Evolutionary conservation across 1,140 invertebrate species (phyloP), one percentile per base, ranked within the genome.

Genomic region (Lucilia sericata): DNA sequence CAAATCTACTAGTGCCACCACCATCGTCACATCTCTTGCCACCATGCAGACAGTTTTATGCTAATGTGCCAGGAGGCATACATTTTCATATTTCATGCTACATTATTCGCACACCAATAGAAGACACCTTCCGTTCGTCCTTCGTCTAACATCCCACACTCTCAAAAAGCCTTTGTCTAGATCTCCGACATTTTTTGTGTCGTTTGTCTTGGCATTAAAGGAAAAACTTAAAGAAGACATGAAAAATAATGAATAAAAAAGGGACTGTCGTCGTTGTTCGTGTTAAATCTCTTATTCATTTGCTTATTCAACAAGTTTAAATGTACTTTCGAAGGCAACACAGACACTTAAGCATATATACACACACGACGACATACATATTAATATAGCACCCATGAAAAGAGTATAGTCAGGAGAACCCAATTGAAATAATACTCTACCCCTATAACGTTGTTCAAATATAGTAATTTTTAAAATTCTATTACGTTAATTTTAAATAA

Each of bases 211-310:
- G 55, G 14, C 55, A 70, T 70, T 70, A 60, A 30, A 60, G n/a
- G 55, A 60, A 14, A 60, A 17, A n/a, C 55, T n/a, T 7, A 60
- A 60, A 60, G 5, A 60, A 60, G n/a, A 60, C 55, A 60, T 74
- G 70, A 42, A 74, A 74, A 19, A 30, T 30, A 34, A 60, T 60
- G 55, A 60, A 60, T 60, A 19, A 21, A 36, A 36, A 76, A 76
- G 17, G 74, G 74, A 76, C 25, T 76, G 74, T 17, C 34, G 74
- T 13, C 74, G 74, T 42, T 76, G 74, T 76, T 76, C 30, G 74
- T 76, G 74, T 76, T 76, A 76, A 76, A 76, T 76, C 74, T 76
- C 74, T 76, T 76, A 76, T 76, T 76, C 74, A 76, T 76, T 76
- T 76, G 30, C 30, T 36, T 76, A 76, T 76, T 76, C 74, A 76